Evolutionary conservation across 1,140 invertebrate species (phyloP).

Genomic region (Drosophila quadrilineata): DNA sequence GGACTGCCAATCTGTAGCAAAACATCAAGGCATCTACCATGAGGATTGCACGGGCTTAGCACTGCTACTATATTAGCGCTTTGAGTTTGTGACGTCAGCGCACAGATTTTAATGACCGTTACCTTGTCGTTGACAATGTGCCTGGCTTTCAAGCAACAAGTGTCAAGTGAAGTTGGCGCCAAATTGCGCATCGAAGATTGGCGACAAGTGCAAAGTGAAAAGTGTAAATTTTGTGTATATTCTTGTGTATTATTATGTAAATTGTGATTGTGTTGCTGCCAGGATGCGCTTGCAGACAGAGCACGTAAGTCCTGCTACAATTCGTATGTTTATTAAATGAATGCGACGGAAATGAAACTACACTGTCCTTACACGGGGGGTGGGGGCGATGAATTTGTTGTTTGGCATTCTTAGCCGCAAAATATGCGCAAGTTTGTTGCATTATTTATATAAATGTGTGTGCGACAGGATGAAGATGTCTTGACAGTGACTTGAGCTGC

Average conservation of each 20-base stretch:
- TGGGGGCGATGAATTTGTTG: too few relatives aligned
- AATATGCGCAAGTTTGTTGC: constrained; percentile 61
- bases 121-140: background rate
- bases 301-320: constrained; percentile 34
- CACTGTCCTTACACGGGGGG: too few relatives aligned
- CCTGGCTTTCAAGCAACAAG: background rate
- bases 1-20: constrained; percentile 41
- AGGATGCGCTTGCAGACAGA: constrained; percentile 4
- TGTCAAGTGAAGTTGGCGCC: background rate
- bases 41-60: background rate
- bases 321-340: constrained; percentile 46
- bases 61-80: too few relatives aligned
- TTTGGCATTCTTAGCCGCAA: constrained; percentile 34
- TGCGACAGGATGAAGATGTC: background rate
- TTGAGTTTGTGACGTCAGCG: background rate
- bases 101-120: background rate
- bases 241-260: constrained; percentile 14
- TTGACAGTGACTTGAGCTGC: background rate
- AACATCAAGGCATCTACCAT: background rate
- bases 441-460: constrained; percentile 50
- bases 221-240: background rate
- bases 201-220: background rate
- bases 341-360: constrained; percentile 51
- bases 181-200: too few relatives aligned
- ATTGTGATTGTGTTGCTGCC: background rate